phyloP scores from a whole-genome alignment of 2,797 vertebrate genomes.

The Dallia pectoralis region DNA sequence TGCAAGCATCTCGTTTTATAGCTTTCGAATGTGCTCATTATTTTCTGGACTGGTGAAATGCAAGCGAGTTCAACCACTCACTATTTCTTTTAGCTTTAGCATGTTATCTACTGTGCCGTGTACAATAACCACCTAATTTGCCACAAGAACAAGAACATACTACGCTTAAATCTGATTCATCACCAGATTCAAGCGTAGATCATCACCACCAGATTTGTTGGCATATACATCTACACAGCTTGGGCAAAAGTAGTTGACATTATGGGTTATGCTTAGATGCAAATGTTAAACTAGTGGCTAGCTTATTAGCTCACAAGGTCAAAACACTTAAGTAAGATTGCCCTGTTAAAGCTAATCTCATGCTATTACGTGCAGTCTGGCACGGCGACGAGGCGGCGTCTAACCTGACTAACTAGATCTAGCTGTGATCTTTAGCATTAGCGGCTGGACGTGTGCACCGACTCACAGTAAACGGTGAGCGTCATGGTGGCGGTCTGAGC shows the following conservation, averaged over 20 bases:
- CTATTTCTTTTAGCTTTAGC: not conserved
- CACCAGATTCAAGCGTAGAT: too few relatives aligned
- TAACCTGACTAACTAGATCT: not conserved
- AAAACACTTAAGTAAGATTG: too few relatives aligned
- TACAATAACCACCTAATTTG: not conserved
- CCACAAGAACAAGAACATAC: not conserved
- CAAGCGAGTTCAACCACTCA: not conserved
- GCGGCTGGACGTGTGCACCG: not conserved
- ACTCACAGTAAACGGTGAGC: constrained; percentile 79
- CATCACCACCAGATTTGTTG: too few relatives aligned
- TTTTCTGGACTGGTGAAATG: not conserved
- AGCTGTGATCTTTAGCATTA: not conserved
- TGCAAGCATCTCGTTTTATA: too few relatives aligned
- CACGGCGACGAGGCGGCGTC: not conserved
- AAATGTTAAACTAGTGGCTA: too few relatives aligned
- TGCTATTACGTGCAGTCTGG: not conserved
- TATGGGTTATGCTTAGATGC: too few relatives aligned
- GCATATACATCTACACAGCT: too few relatives aligned
- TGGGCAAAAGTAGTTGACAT: too few relatives aligned
- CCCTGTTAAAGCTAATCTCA: not conserved
- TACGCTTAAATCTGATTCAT: not conserved
- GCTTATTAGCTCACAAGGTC: too few relatives aligned
- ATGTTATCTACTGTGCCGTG: not conserved
- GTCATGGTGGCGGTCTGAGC: constrained; percentile 46
- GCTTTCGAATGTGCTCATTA: too few relatives aligned